A percentile compares a stretch with the other conserved stretches of the same genome.
These are phyloP conservation scores for Agapornis roseicollis DNA, from an alignment of 2,113 vertebrate genomes.

Conservation along the genomic window DNA sequence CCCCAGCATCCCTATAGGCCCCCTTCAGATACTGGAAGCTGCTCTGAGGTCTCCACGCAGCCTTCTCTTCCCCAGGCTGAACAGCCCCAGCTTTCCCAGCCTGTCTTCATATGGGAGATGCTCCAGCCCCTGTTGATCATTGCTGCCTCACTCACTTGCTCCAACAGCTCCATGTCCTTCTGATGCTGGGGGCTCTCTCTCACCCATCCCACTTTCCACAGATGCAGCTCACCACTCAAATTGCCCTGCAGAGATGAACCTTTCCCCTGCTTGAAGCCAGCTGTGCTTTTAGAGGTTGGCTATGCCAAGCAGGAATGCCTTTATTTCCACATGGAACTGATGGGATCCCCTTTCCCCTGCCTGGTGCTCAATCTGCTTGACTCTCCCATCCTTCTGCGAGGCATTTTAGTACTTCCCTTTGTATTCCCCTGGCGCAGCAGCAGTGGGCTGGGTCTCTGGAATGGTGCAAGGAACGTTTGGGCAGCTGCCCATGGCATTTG, in stretches of 20 bases:
- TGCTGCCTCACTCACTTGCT: not conserved
- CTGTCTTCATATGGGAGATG: too few relatives aligned
- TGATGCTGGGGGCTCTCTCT: not conserved
- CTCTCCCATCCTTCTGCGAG: not conserved
- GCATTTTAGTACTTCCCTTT: not conserved
- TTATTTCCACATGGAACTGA: not conserved
- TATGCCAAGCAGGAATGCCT: not conserved
- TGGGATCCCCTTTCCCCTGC: not conserved
- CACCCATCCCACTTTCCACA: not conserved
- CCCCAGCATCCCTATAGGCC: too few relatives aligned
- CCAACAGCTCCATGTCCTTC: not conserved
- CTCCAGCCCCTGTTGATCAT: not conserved
- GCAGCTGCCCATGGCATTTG: rapidly evolving
- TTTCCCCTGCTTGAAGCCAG: not conserved
- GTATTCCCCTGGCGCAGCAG: not conserved
- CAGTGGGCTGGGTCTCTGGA: not conserved
- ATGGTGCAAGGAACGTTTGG: not conserved
- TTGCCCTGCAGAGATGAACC: not conserved
- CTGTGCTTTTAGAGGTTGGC: not conserved
- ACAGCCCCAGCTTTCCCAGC: too few relatives aligned
- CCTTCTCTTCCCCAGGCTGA: too few relatives aligned
- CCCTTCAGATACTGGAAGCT: too few relatives aligned
- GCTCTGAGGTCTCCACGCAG: too few relatives aligned
- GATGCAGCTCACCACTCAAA: too few relatives aligned
- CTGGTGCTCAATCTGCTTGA: rapidly evolving